Percentiles rank a stretch among this genome's conserved stretches.
These are phyloP conservation scores for Eurosta solidaginis DNA, from an alignment of 1,140 invertebrate species.

Conservation along the genomic window DNA sequence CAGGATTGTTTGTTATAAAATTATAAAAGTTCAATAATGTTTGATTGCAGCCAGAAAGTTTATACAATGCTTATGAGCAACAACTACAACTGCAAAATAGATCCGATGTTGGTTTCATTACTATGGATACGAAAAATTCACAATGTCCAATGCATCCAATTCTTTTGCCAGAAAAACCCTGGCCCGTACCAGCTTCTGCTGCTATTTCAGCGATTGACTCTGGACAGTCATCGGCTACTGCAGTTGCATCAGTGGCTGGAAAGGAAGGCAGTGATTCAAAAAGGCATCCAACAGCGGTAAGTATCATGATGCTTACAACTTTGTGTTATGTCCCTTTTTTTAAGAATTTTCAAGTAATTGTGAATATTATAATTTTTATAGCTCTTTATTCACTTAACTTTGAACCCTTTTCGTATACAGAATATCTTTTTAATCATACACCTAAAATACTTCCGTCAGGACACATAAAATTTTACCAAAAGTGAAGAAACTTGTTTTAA, in stretches of 20 bases:
- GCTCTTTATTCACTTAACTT: no score
- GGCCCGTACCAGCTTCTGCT: background rate
- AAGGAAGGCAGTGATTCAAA: background rate
- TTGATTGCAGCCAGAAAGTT: slow-evolving; percentile 29
- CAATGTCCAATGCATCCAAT: background rate
- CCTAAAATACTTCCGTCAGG: no score
- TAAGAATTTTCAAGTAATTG: background rate
- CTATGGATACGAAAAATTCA: background rate
- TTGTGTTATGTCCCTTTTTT: background rate
- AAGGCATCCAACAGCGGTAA: slow-evolving; percentile 14
- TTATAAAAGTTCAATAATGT: background rate
- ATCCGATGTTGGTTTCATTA: slow-evolving; percentile 26
- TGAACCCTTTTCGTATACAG: no score
- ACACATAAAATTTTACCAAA: no score
- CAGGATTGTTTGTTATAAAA: background rate
- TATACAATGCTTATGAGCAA: slow-evolving; percentile 37
- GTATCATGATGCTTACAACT: background rate
- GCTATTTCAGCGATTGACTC: background rate
- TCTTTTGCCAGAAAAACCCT: background rate
- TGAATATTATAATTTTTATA: no score
- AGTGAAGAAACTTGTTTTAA: no score
- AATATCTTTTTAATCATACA: no score
- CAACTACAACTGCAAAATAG: slow-evolving; percentile 44
- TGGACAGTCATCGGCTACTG: background rate
- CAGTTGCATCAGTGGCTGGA: background rate